These are phyloP conservation scores for Bubo blakistoni DNA, from an alignment of 2,113 vertebrate genomes.

Conservation along the genomic window DNA sequence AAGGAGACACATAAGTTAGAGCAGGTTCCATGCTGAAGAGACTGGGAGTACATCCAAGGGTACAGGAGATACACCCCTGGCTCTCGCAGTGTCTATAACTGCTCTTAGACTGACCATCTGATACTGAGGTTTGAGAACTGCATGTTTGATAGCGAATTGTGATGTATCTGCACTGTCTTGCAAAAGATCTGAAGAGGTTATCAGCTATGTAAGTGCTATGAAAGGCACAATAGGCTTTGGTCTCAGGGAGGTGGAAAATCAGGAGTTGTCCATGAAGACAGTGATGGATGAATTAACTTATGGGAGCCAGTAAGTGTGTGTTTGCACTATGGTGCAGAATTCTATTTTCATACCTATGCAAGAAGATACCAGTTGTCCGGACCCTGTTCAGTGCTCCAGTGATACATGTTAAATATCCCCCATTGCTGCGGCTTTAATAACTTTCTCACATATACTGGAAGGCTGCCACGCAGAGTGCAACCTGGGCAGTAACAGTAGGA, in stretches of 20 bases:
- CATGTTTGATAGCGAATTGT: background rate
- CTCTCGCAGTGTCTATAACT: background rate
- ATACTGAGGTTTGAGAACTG: background rate
- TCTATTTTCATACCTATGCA: background rate
- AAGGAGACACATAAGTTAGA: background rate
- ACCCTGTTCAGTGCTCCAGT: background rate
- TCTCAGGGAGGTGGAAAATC: background rate
- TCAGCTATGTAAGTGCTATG: background rate
- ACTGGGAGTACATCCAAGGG: background rate
- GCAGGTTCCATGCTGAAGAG: background rate
- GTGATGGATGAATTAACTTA: background rate
- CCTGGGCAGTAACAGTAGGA: background rate
- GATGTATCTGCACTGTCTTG: background rate
- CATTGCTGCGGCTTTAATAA: background rate
- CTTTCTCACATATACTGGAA: background rate
- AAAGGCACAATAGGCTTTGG: background rate
- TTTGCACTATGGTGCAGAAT: background rate
- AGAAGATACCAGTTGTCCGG: background rate
- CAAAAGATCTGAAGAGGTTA: background rate
- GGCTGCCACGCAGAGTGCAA: background rate
- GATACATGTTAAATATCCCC: fast-evolving
- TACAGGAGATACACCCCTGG: background rate
- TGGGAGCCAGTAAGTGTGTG: background rate
- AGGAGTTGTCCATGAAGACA: background rate
- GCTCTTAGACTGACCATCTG: background rate